Evolutionary conservation across 2,113 vertebrate genomes (phyloP).

Genomic region (Macaca nemestrina): DNA sequence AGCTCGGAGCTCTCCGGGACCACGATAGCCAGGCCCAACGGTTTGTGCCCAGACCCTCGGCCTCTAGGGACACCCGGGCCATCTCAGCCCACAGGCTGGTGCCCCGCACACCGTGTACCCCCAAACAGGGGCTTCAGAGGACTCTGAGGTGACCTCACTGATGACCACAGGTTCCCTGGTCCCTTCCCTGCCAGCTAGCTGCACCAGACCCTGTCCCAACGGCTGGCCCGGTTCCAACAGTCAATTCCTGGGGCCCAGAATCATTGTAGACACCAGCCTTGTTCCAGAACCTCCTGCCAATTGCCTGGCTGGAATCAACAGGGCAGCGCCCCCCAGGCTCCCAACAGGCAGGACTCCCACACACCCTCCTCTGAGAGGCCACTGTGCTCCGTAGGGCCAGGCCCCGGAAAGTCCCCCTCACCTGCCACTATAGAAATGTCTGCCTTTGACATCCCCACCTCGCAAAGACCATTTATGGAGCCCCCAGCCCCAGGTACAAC

Average conservation of each 20-base stretch:
- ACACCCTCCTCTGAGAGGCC: not conserved
- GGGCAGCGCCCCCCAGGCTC: not conserved
- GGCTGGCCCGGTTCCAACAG: rapidly evolving
- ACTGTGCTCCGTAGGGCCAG: rapidly evolving
- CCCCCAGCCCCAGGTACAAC: not conserved
- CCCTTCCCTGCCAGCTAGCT: too few species aligned
- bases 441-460: not conserved
- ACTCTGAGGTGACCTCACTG: too few species aligned
- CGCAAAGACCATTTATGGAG: not conserved
- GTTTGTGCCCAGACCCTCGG: too few species aligned
- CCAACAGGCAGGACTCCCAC: not conserved
- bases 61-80: not conserved
- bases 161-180: too few species aligned
- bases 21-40: too few species aligned
- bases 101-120: rapidly evolving
- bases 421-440: not conserved
- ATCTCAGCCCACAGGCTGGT: not conserved
- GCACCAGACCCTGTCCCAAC: rapidly evolving
- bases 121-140: too few species aligned
- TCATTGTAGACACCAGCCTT: rapidly evolving
- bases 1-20: too few species aligned
- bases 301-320: not conserved
- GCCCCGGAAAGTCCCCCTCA: not conserved
- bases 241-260: too few species aligned
- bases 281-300: not conserved